Base-by-base conservation (phyloP, 2,888 invertebrate species). In the Stegana nigrithorax region DNA sequence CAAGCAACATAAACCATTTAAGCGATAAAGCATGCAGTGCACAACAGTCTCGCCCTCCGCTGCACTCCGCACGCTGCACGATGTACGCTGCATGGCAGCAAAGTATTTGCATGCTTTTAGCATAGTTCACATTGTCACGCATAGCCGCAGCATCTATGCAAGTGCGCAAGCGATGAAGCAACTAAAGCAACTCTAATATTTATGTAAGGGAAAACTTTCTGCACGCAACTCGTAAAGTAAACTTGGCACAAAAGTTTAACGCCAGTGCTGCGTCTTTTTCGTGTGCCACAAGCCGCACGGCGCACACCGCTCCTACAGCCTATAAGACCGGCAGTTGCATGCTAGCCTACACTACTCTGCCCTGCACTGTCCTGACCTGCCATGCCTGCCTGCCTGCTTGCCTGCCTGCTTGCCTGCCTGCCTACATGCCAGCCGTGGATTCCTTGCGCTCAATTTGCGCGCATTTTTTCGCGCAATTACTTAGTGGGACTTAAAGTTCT, bases 391-490 rank as follows among this genome's bases (percentile, higher is more conserved):
- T 51, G 56, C 44, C 45, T n/a, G n/a, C n/a, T n/a, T n/a, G n/a
- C n/a, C n/a, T n/a, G n/a, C n/a, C n/a, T n/a, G n/a, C n/a, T n/a
- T n/a, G n/a, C n/a, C n/a, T n/a, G n/a, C n/a, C n/a, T n/a, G n/a
- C n/a, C n/a, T n/a, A n/a, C n/a, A n/a, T 56, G 67, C 67, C n/a
- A n/a, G n/a, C n/a, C n/a, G n/a, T n/a, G n/a, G n/a, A n/a, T 73
- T 67, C 73, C 75, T 71, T 78, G 75, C 80, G 80, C 80, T 81
- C 81, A 80, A 81, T 80, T 81, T 81, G 81, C 75, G 65, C 64
- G 80, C 78, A 77, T 77, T 81, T 81, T 81, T 75, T 72, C 79
- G 79, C 75, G 69, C 80, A 81, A 81, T 81, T 81, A 81, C 80
- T 80, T 81, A 81, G 77, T 69, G 66, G 69, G 69, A 79, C 77